Percentiles rank a stretch among this genome's conserved stretches.
Evolutionary conservation across 2,113 vertebrate species (phyloP).

Genomic region (Leucopsar rothschildi): DNA sequence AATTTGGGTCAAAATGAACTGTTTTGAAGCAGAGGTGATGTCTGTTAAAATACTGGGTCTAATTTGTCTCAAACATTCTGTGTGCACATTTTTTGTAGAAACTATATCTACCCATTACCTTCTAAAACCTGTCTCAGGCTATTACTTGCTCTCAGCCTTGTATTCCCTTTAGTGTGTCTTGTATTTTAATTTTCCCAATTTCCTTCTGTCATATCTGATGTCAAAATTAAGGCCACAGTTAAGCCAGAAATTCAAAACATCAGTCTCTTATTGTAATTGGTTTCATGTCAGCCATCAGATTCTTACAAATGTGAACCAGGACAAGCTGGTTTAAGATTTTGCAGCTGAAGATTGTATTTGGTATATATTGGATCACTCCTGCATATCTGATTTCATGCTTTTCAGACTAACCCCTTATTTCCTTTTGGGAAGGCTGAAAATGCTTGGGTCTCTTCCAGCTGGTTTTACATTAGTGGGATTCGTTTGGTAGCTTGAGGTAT

Average conservation of each 20-base stretch:
- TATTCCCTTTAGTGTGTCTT: not conserved
- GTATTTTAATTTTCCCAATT: constrained; percentile 23
- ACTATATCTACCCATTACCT: not conserved
- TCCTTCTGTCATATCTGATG: constrained; percentile 34
- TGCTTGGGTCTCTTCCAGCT: not conserved
- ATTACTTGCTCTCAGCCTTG: not conserved
- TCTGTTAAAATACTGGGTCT: not conserved
- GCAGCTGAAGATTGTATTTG: not conserved
- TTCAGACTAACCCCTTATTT: constrained; percentile 8
- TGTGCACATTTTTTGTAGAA: not conserved
- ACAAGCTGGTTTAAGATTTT: constrained; percentile 9
- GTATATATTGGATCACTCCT: constrained; percentile 42
- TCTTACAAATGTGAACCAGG: not conserved
- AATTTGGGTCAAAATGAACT: not conserved
- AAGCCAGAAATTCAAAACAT: constrained; percentile 45
- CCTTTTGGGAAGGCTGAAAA: constrained; percentile 7
- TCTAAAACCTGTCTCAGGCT: not conserved
- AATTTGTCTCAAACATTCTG: not conserved
- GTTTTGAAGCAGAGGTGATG: not conserved
- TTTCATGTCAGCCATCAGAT: constrained; percentile 35
- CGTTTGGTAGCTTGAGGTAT: not conserved
- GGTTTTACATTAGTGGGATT: not conserved
- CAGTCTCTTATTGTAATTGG: constrained; percentile 14
- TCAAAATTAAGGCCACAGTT: constrained; percentile 24
- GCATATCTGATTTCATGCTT: constrained; percentile 42